phyloP scores from a whole-genome alignment of 2,888 invertebrate species.

The Dicyrtomina minuta region DNA sequence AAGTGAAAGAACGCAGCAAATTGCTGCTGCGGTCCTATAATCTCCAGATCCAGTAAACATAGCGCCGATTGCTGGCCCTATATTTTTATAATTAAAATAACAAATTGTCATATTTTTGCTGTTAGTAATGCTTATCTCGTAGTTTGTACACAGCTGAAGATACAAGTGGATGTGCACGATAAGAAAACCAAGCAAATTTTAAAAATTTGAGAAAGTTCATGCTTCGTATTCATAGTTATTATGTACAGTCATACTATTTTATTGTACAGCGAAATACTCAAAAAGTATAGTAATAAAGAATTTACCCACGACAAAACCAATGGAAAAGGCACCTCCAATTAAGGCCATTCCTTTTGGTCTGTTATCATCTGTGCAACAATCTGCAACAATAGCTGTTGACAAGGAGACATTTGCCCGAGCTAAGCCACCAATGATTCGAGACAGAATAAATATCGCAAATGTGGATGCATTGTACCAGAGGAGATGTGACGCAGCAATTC shows the following conservation, averaged over 20 bases:
- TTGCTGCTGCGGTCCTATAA: conserved; percentile 44
- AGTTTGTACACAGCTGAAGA: too few species aligned
- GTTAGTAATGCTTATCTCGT: too few species aligned
- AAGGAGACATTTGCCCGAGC: conserved; percentile 94
- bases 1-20: conserved; percentile 39
- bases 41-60: conserved; percentile 45
- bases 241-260: too few species aligned
- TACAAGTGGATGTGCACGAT: too few species aligned
- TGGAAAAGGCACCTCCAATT: conserved; percentile 93
- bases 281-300: conserved; percentile 55
- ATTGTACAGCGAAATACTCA: not conserved
- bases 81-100: not conserved
- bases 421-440: conserved; percentile 89
- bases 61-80: conserved; percentile 49
- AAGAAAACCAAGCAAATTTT: not conserved
- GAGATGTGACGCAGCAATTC: conserved; percentile 80
- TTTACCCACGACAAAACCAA: conserved; percentile 92
- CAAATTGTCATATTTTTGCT: not conserved
- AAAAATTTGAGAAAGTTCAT: not conserved
- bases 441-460: conserved; percentile 86
- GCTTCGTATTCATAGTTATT: too few species aligned
- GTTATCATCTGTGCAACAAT: conserved; percentile 79
- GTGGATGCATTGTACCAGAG: conserved; percentile 86
- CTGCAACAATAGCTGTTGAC: conserved; percentile 91
- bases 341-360: conserved; percentile 96